These are phyloP conservation scores for Catocala fraxini DNA, from an alignment of 2,888 invertebrate genomes.

Conservation along the genomic window DNA sequence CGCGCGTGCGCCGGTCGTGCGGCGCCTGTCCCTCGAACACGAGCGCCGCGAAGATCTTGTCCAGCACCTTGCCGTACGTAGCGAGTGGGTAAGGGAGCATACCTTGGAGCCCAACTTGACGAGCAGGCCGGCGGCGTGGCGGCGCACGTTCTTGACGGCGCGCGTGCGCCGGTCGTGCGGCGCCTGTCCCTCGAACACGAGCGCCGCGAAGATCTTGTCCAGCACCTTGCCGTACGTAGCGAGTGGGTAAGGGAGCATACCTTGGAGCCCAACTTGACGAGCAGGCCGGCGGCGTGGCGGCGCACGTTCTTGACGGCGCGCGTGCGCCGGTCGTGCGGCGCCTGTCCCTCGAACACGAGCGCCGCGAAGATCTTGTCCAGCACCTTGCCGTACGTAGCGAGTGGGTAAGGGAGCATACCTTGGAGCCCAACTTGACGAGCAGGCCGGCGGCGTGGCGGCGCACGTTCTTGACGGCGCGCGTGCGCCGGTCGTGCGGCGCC, in stretches of 20 bases:
- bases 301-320: slow-evolving; percentile 94
- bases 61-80: slow-evolving; percentile 86
- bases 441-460: slow-evolving; percentile 96
- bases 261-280: slow-evolving; percentile 92
- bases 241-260: background rate
- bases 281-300: slow-evolving; percentile 95
- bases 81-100: background rate
- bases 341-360: slow-evolving; percentile 90
- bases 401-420: background rate
- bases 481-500: slow-evolving; percentile 88
- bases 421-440: slow-evolving; percentile 92
- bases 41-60: slow-evolving; percentile 95
- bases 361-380: slow-evolving; percentile 96
- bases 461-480: slow-evolving; percentile 93
- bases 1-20: slow-evolving; percentile 90
- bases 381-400: slow-evolving; percentile 71
- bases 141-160: slow-evolving; percentile 93
- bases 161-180: slow-evolving; percentile 89
- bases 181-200: slow-evolving; percentile 91
- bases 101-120: slow-evolving; percentile 90
- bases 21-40: slow-evolving; percentile 90
- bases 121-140: slow-evolving; percentile 96
- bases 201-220: slow-evolving; percentile 95
- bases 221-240: slow-evolving; percentile 82
- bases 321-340: slow-evolving; percentile 89